Percentiles rank a stretch among this genome's conserved stretches.
Evolutionary conservation across 2,113 vertebrate species (phyloP).

Genomic region (Channa argus): DNA sequence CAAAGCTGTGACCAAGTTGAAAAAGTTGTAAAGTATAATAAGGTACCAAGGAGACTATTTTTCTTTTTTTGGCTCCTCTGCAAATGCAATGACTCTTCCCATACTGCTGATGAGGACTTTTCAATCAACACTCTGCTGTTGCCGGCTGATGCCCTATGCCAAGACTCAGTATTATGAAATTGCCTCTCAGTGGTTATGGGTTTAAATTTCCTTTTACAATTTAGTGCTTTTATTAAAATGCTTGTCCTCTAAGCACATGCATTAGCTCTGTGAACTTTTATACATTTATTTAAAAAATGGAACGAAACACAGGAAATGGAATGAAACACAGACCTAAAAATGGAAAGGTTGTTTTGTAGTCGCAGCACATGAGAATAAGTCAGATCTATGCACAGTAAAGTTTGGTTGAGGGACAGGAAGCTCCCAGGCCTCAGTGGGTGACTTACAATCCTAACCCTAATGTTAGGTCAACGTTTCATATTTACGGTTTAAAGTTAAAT

Average conservation of each 20-base stretch:
- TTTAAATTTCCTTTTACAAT: slow-evolving; percentile 64
- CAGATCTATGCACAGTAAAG: slow-evolving; percentile 9
- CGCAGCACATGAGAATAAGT: neutral
- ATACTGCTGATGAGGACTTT: slow-evolving; percentile 64
- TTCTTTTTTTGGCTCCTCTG: slow-evolving; percentile 30
- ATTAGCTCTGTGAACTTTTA: slow-evolving; percentile 35
- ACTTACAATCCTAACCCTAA: too few relatives aligned
- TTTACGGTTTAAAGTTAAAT: slow-evolving; percentile 44
- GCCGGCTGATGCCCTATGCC: slow-evolving; percentile 32
- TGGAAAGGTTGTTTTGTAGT: slow-evolving; percentile 3
- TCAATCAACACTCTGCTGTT: slow-evolving; percentile 56
- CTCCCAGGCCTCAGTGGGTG: neutral
- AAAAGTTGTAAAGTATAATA: slow-evolving; percentile 5
- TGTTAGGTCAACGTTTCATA: neutral
- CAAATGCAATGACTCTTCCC: slow-evolving; percentile 41
- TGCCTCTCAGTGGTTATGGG: slow-evolving; percentile 60
- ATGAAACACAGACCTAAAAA: slow-evolving; percentile 6
- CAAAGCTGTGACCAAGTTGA: slow-evolving; percentile 12
- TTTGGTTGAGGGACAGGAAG: slow-evolving; percentile 7
- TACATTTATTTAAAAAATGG: slow-evolving; percentile 29
- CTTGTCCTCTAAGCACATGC: slow-evolving; percentile 27
- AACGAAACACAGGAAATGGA: neutral
- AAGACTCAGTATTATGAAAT: slow-evolving; percentile 58
- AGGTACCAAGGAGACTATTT: slow-evolving; percentile 17
- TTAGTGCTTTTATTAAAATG: slow-evolving; percentile 56